Conservation (phyloP, 2,888 invertebrate genomes). For the Halictus ligatus region DNA sequence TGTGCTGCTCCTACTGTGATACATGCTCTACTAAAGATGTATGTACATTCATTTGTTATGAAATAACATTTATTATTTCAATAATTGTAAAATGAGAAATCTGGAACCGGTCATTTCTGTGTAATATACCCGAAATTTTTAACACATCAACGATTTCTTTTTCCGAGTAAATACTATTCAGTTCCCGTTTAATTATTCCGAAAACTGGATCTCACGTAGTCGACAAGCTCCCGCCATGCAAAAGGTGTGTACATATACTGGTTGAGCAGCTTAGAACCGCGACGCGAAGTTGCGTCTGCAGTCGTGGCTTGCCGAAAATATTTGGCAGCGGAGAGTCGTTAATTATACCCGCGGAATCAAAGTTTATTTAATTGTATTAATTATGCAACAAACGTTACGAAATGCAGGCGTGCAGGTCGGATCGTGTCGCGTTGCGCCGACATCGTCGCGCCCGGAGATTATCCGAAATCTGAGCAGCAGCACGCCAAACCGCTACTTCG, state of each 20-base stretch:
- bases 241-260: neutral
- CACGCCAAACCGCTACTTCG: constrained; percentile 42
- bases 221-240: neutral
- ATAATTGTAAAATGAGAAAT: no score
- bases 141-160: neutral
- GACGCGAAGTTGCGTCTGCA: neutral
- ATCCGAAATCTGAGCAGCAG: constrained; percentile 48
- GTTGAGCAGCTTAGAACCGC: neutral
- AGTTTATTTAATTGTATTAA: constrained; percentile 38
- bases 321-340: neutral
- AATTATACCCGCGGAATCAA: constrained; percentile 11
- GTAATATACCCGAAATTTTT: neutral
- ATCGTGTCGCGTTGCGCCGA: constrained; percentile 23
- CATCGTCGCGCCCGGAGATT: constrained; percentile 44
- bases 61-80: no score
- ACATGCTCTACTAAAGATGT: no score
- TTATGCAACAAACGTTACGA: constrained; percentile 29
- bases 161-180: neutral
- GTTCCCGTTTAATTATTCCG: neutral
- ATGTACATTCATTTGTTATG: no score
- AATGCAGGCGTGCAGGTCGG: neutral
- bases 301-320: neutral
- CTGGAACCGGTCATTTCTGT: no score
- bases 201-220: neutral
- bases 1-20: no score